Evolutionary conservation across 2,797 vertebrate species (phyloP), one percentile per base, ranked within the genome.

Genomic region (Nasua narica): DNA sequence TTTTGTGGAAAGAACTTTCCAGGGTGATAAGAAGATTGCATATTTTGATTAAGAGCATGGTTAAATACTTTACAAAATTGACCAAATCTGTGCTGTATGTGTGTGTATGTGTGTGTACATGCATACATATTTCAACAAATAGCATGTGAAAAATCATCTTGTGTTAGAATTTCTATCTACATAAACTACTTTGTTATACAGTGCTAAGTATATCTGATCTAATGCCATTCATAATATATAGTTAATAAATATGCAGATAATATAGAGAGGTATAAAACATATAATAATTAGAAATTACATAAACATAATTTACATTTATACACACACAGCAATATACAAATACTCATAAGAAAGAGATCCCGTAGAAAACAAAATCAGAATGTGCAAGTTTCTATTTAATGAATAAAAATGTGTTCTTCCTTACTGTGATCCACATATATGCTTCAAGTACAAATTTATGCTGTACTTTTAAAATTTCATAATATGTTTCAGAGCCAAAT

Each of bases 361-460:
- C 93, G 67, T 85, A 97, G 67, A 65, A 84, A 58, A 54, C 95
- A 96, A 98, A 97, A 97, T 97, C 79, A 97, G 79, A 93, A 97
- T 94, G 91, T 67, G 56, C 67, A 97, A 94, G 88, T 48, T 97
- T 84, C 97, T 77, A 95, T 98, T 98, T 98, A 83, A 91, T 46
- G 3, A 74, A 93, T 77, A 77, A 92, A 98, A 97, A 88, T 96
- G 82, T 97, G 16, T 65, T 37, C 65, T 29, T 32, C 3, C 29
- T 81, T 91, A 83, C 85, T 98, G 92, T 62, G 88, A 82, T 52
- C 23, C 9, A 70, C 23, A 70, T 43, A 95, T 37, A 65, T 35
- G 92, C 83, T 94, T 43, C 43, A 95, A 72, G 32, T 76, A 69
- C 29, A 35, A 86, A 81, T 95, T 29, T 81, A 78, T 25, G 7